Evolutionary conservation across 2,113 vertebrate species (phyloP).

Genomic region (Strix uralensis): DNA sequence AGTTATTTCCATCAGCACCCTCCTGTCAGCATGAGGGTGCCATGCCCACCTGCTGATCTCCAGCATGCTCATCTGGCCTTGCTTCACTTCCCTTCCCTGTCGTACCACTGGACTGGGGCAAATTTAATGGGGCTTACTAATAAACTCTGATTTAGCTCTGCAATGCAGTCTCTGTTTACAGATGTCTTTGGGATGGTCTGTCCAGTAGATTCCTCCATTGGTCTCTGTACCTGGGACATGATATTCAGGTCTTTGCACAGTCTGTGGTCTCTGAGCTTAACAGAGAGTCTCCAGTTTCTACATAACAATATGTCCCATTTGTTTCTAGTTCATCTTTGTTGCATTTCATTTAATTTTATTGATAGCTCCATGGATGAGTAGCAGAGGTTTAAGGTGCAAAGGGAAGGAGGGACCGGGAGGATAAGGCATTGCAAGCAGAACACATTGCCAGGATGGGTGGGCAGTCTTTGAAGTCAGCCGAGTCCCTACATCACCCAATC

Average conservation of each 20-base stretch:
- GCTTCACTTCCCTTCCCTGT: not conserved
- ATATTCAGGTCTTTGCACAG: not conserved
- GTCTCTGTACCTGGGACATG: not conserved
- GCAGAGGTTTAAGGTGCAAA: not conserved
- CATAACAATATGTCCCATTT: not conserved
- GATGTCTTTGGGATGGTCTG: not conserved
- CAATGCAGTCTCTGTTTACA: fast-evolving
- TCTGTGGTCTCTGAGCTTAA: not conserved
- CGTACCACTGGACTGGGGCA: not conserved
- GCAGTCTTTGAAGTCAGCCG: not conserved
- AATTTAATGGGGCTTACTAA: not conserved
- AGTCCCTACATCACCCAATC: not conserved
- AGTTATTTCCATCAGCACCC: not conserved
- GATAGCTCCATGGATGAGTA: fast-evolving
- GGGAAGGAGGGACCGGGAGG: not conserved
- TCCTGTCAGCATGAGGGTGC: not conserved
- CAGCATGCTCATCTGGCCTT: not conserved
- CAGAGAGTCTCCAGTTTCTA: not conserved
- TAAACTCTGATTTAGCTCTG: not conserved
- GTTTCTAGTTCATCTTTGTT: not conserved
- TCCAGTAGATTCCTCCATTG: not conserved
- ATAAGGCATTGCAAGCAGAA: not conserved
- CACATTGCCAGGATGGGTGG: not conserved
- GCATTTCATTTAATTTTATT: not conserved
- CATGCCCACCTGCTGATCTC: not conserved